Evolutionary conservation across 2,113 vertebrate genomes (phyloP).

Genomic region (Crotalus viridis): DNA sequence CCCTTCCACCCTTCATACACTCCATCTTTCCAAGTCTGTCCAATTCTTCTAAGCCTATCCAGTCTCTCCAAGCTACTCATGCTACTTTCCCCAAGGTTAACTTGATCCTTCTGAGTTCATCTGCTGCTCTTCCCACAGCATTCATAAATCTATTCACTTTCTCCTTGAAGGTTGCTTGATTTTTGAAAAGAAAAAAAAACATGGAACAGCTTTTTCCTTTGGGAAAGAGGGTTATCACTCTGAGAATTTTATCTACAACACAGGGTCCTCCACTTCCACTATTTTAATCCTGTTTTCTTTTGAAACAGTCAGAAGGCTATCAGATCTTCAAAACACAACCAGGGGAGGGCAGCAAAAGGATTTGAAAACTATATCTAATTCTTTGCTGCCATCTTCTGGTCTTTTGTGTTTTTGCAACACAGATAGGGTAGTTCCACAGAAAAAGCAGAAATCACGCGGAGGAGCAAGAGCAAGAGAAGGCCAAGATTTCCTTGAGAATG

Average conservation of each 20-base stretch:
- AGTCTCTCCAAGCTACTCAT: neutral
- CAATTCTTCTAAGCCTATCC: neutral
- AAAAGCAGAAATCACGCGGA: neutral
- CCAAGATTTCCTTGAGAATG: neutral
- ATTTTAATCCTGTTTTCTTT: neutral
- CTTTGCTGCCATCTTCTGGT: neutral
- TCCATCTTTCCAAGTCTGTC: neutral
- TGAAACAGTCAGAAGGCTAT: neutral
- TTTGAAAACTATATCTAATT: neutral
- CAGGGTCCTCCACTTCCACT: neutral
- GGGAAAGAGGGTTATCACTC: neutral
- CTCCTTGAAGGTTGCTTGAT: neutral
- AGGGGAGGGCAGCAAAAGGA: neutral
- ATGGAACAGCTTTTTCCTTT: neutral
- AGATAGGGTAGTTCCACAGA: neutral
- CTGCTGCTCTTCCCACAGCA: neutral
- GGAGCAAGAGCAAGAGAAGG: neutral
- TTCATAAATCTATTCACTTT: neutral
- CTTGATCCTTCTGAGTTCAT: neutral
- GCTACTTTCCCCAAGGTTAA: neutral
- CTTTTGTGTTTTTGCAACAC: neutral
- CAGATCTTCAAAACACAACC: neutral
- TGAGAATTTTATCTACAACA: neutral
- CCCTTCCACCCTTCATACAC: neutral
- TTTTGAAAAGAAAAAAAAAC: neutral